Conservation (phyloP, 2,888 invertebrate genomes). For the Theodoxus fluviatilis region DNA sequence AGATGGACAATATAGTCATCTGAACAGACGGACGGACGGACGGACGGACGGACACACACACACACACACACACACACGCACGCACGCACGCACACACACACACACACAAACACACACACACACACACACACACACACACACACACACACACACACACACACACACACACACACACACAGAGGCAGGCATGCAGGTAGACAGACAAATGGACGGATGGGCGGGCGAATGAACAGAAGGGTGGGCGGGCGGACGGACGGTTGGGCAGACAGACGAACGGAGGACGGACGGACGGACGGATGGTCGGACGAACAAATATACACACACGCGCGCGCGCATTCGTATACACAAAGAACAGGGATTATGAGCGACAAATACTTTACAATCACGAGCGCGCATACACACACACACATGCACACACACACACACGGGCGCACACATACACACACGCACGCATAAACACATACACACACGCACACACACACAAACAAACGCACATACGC, state of each 20-base stretch:
- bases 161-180: conserved; percentile 15
- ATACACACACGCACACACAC: not conserved
- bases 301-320: conserved; percentile 20
- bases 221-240: too few relatives aligned
- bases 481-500: conserved; percentile 10
- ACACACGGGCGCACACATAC: conserved; percentile 12
- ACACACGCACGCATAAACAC: conserved; percentile 11
- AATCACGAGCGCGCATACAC: not conserved
- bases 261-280: not conserved
- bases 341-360: not conserved
- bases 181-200: too few relatives aligned
- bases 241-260: too few relatives aligned
- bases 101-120: conserved; percentile 19
- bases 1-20: not conserved
- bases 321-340: not conserved
- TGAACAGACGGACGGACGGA: not conserved
- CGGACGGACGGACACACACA: conserved; percentile 3
- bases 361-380: not conserved
- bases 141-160: conserved; percentile 24
- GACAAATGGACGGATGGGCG: too few relatives aligned
- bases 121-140: conserved; percentile 23
- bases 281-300: conserved; percentile 19
- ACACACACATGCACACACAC: conserved; percentile 4
- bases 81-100: conserved; percentile 14
- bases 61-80: not conserved